Percentiles rank a stretch among this genome's conserved stretches.
These are phyloP conservation scores for Paramacrobiotus metropolitanus DNA, from an alignment of 1,140 invertebrate genomes.

Conservation along the genomic window DNA sequence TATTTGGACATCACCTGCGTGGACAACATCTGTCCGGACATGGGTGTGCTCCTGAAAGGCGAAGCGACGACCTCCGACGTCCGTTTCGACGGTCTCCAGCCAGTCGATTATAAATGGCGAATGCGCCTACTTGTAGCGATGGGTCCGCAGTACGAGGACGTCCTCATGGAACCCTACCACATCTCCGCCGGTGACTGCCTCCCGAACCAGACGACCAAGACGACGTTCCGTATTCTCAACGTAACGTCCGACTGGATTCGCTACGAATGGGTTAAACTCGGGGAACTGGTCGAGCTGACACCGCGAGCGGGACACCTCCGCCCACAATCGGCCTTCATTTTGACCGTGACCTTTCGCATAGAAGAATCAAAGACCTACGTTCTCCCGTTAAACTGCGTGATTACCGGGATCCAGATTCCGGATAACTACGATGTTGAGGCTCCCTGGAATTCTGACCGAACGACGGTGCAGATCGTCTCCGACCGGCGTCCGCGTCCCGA, in stretches of 20 bases:
- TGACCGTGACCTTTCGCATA: neutral
- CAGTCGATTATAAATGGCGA: neutral
- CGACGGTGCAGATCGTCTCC: neutral
- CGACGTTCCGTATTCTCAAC: neutral
- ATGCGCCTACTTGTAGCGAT: neutral
- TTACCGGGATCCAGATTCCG: neutral
- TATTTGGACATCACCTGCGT: neutral
- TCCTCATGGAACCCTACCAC: neutral
- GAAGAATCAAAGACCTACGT: neutral
- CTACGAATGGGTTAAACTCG: neutral
- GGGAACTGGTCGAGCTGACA: neutral
- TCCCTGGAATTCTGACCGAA: neutral
- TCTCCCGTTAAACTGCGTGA: neutral
- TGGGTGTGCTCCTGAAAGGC: neutral
- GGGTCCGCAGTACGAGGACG: neutral
- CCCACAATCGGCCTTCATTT: neutral
- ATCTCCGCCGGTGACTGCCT: neutral
- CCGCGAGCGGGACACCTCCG: neutral
- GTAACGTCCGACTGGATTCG: neutral
- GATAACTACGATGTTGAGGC: neutral
- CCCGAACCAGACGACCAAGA: neutral
- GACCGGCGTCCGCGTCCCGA: too few relatives aligned
- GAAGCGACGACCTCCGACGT: neutral
- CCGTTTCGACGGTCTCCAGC: neutral
- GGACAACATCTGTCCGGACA: neutral